These are phyloP conservation scores for Podilymbus podiceps DNA, from an alignment of 2,113 vertebrate species.

Conservation along the genomic window DNA sequence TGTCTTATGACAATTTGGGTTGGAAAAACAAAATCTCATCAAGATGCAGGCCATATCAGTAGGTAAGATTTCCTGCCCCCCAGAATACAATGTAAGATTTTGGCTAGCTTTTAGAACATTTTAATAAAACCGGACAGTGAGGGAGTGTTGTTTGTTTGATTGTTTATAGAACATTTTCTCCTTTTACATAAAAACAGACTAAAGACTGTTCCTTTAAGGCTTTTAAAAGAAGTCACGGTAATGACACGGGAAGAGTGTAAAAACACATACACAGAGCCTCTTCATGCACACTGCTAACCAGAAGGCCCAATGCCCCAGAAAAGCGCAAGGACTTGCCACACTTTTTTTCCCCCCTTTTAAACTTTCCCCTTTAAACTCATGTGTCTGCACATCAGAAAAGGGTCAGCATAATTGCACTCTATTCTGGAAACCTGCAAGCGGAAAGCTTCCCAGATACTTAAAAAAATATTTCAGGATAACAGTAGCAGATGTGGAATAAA, in stretches of 20 bases:
- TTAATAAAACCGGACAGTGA: not conserved
- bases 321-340: not conserved
- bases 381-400: not conserved
- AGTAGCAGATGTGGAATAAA: slow-evolving; percentile 11
- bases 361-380: not conserved
- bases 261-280: not conserved
- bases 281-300: not conserved
- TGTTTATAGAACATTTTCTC: not conserved
- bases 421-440: not conserved
- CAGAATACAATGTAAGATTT: too few species aligned
- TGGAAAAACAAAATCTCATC: not conserved
- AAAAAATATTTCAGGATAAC: not conserved
- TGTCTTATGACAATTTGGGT: not conserved
- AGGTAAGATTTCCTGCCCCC: too few species aligned
- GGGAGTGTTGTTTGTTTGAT: not conserved
- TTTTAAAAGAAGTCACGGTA: not conserved
- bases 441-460: not conserved
- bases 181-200: not conserved
- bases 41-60: not conserved
- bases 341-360: not conserved
- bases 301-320: not conserved
- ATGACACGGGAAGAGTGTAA: not conserved
- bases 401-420: not conserved
- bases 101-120: not conserved
- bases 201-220: not conserved